Percentiles rank a stretch among this genome's conserved stretches.
Conservation (phyloP, 2,888 invertebrate genomes). For the Notocelia uddmanniana region DNA sequence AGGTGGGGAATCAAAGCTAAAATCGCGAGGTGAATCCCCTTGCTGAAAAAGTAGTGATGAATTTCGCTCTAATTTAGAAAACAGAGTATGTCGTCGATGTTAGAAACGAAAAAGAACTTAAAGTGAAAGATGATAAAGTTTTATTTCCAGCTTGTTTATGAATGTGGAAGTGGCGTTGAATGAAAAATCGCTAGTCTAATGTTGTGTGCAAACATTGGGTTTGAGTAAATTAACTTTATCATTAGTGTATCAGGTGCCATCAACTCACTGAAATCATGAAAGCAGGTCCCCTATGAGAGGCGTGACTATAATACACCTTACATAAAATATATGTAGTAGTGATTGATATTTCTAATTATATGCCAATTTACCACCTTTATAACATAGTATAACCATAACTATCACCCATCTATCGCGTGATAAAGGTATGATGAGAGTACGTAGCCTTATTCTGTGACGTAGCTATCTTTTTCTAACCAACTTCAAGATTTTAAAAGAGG, state of each 20-base stretch:
- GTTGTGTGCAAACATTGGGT: conserved; percentile 42
- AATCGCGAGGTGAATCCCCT: conserved; percentile 30
- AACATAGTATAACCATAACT: too few species aligned
- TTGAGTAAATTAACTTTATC: conserved; percentile 45
- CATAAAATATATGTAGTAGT: too few species aligned
- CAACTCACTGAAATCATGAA: not conserved
- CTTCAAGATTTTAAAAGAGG: too few species aligned
- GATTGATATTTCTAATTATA: too few species aligned
- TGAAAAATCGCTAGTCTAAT: conserved; percentile 42
- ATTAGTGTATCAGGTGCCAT: conserved; percentile 34
- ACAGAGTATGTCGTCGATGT: not conserved
- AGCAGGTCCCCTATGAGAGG: not conserved
- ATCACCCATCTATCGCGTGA: too few species aligned
- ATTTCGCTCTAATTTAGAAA: conserved; percentile 19
- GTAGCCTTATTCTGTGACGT: too few species aligned
- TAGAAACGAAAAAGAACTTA: not conserved
- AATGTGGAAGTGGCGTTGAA: conserved; percentile 18
- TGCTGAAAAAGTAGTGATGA: conserved; percentile 35
- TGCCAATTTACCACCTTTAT: too few species aligned
- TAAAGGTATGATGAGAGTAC: too few species aligned
- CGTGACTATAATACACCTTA: too few species aligned
- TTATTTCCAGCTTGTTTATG: not conserved
- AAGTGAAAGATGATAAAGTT: not conserved
- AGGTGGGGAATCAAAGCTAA: not conserved
- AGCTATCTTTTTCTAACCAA: too few species aligned